A percentile compares a stretch with the other conserved stretches of the same genome.
phyloP scores from a whole-genome alignment of 2,797 vertebrate genomes.

The Poecilia gillii region DNA sequence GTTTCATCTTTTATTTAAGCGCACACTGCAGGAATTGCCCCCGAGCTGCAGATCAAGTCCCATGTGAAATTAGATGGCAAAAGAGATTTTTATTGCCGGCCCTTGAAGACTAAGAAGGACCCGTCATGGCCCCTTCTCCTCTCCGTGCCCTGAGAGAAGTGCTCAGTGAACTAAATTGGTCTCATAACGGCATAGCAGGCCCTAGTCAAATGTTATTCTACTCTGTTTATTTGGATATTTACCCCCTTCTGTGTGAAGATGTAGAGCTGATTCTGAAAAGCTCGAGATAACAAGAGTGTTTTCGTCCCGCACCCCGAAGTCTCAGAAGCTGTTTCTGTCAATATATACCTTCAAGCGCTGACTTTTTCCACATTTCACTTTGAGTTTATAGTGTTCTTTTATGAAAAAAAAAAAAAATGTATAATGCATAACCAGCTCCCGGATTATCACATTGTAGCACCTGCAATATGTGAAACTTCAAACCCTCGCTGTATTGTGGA shows the following conservation, averaged over 20 bases:
- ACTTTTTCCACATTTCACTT: slow-evolving; percentile 73
- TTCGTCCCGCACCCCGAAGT: slow-evolving; percentile 64
- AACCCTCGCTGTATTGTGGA: slow-evolving; percentile 73
- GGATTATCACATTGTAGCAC: slow-evolving; percentile 81
- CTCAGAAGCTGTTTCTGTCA: slow-evolving; percentile 70
- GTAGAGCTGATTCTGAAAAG: slow-evolving; percentile 62
- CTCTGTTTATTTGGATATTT: slow-evolving; percentile 73
- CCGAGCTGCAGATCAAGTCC: slow-evolving; percentile 36
- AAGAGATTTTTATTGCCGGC: slow-evolving; percentile 44
- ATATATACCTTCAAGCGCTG: slow-evolving; percentile 72
- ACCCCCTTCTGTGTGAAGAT: slow-evolving; percentile 66
- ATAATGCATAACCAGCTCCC: slow-evolving; percentile 75
- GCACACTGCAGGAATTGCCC: slow-evolving; percentile 44
- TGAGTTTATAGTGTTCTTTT: slow-evolving; percentile 76
- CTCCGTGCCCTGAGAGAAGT: slow-evolving; percentile 45
- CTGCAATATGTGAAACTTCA: slow-evolving; percentile 79
- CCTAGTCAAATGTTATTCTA: slow-evolving; percentile 68
- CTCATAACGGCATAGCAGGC: slow-evolving; percentile 59
- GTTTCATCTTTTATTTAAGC: slow-evolving; percentile 56
- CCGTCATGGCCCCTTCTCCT: slow-evolving; percentile 49
- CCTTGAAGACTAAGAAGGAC: slow-evolving; percentile 40
- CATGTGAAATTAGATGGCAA: slow-evolving; percentile 62
- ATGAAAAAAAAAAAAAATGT: slow-evolving; percentile 74
- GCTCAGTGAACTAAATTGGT: slow-evolving; percentile 64
- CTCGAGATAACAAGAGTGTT: slow-evolving; percentile 68